Conservation (phyloP, 2,113 vertebrate species). For the Melanerpes aurifrons region DNA sequence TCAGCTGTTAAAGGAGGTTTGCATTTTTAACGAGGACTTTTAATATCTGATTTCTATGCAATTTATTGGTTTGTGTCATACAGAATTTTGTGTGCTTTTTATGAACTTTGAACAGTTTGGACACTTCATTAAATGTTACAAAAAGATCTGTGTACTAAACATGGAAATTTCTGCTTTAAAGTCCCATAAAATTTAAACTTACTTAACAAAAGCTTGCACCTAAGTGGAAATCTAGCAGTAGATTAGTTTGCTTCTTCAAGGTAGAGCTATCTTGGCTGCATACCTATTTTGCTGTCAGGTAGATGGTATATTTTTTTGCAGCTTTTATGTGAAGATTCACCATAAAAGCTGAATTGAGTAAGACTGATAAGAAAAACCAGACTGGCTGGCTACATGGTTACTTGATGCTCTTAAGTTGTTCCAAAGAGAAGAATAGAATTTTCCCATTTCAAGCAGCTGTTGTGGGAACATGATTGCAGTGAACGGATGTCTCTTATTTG, state of each 20-base stretch:
- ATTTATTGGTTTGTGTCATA: not conserved
- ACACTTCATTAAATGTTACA: not conserved
- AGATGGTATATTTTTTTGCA: not conserved
- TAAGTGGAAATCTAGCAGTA: fast-evolving
- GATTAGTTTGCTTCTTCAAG: not conserved
- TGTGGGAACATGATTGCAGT: not conserved
- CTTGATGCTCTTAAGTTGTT: not conserved
- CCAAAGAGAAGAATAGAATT: not conserved
- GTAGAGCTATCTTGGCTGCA: not conserved
- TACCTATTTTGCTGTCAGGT: not conserved
- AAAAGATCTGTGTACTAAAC: not conserved
- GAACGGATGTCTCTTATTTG: not conserved
- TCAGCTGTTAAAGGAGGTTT: not conserved
- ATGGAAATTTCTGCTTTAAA: not conserved
- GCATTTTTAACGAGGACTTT: fast-evolving
- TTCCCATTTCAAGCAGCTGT: not conserved
- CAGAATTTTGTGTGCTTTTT: not conserved
- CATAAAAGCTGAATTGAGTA: not conserved
- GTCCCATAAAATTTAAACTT: not conserved
- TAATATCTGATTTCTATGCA: not conserved
- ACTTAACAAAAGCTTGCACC: not conserved
- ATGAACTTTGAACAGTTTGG: not conserved
- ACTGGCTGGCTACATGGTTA: not conserved
- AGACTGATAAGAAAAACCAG: not conserved
- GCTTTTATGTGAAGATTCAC: not conserved